Base-by-base conservation (phyloP, 2,888 invertebrate genomes). In the Tetramorium bicarinatum region DNA sequence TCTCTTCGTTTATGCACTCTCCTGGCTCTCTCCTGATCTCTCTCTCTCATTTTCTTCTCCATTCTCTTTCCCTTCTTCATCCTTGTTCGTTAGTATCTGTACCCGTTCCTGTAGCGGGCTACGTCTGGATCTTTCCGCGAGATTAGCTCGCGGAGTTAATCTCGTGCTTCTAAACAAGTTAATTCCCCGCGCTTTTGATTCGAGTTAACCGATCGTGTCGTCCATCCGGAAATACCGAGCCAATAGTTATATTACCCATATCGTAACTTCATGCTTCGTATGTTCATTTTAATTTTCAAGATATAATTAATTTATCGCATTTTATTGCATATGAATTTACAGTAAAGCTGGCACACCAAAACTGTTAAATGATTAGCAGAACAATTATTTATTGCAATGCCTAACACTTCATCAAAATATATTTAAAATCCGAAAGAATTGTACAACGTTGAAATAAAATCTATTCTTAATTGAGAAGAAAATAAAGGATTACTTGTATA, bases 111-210 rank as follows among this genome's bases (percentile, higher is more conserved):
- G 85, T 86, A 88, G 83, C 82, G 79, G 81, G 84, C 83, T 89
- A 84, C 69, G 67, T 86, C 84, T 82, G 91, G 91, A 93, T 92
- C 90, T 84, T 75, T 72, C 75, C 52, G 64, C 79, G 87, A 92
- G 92, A 92, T 92, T 89, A 88, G 72, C 77, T 85, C 69, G 86
- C 56, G 82, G 82, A 81, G 61, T 82, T 84, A 81, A 83, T 81
- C 66, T 82, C 67, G 77, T 66, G 85, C 74, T 85, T 85, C 89
- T 89, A 89, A 89, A 93, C 92, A 90, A 92, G 93, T 93, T 93
- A 92, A 93, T 93, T 91, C 91, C 47, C 71, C 67, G 74, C 74
- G 79, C 41, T 82, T 82, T 87, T 80, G 61, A 86, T 84, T 82
- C 72, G 54, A 66, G 11, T 77, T 83, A 71, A 71, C 41, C 72